Evolutionary conservation across 1,140 invertebrate genomes (phyloP), one percentile per base, ranked within the genome.

Genomic region (Drosophila kohkoa): DNA sequence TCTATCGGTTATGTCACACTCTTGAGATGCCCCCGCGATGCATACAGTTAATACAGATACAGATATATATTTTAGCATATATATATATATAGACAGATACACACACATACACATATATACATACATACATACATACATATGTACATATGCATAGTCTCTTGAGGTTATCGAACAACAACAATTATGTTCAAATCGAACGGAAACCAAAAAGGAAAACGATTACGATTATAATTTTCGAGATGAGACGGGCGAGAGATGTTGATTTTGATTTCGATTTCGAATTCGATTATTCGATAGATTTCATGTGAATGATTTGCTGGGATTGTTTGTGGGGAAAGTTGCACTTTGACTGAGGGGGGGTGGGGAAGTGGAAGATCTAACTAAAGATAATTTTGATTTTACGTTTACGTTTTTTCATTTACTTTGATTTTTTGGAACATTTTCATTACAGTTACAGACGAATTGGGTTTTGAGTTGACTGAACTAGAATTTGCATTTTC

Each of bases 141-240:
- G 20, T 69, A 75, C 72, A 75, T 75, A 62, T 68, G 66, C 58
- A 74, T 32, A 74, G 57, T 71, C 60, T 51, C 55, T 79, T 51
- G 57, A 16, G 57, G 59, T 45, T 51, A 43, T 72, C 75, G 76
- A 82, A 86, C 83, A 86, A 87, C 82, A 87, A 87, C 82, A 87
- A 81, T 68, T 88, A 52, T 81, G 80, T 83, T 82, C 79, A 66
- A 77, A 79, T 77, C 83, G 82, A 88, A 87, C 82, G 79, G 82
- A 82, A 87, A 88, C 82, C 82, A 85, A 87, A 75, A 76, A 58
- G 20, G 10, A 49, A 46, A 51, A 51, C 25, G 38, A 11, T 11
- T 52, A 15, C 28, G 20, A 25, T 25, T 25, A 25, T 11, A 59
- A 58, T 75, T 51, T 67, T 73, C 11, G 6, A 49, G 25, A 75